A percentile compares a stretch with the other conserved stretches of the same genome.
phyloP scores from a whole-genome alignment of 2,797 vertebrate genomes.

The Acipenser ruthenus region DNA sequence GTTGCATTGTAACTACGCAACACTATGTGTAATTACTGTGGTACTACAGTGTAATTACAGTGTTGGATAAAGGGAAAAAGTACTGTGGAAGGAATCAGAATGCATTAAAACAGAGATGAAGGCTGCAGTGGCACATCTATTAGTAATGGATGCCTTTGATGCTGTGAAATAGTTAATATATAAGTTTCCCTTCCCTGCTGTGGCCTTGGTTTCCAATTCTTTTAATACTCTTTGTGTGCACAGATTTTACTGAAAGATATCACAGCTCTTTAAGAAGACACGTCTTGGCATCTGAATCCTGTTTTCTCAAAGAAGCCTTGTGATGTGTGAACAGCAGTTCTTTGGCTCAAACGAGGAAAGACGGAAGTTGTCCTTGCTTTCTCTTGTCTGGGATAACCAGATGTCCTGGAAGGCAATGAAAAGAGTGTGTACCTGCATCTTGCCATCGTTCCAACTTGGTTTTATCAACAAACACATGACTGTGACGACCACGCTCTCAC shows the following conservation, averaged over 20 bases:
- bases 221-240: neutral
- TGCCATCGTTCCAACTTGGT: neutral
- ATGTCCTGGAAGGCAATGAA: no score
- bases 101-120: no score
- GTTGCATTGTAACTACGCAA: no score
- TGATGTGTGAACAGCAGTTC: neutral
- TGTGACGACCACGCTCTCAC: no score
- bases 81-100: no score
- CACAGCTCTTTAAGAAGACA: neutral
- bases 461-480: no score
- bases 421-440: neutral
- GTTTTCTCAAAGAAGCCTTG: slow-evolving; percentile 1
- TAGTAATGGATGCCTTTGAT: neutral
- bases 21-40: no score
- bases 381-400: no score
- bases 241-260: neutral
- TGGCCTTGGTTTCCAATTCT: neutral
- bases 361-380: neutral
- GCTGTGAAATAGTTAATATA: neutral
- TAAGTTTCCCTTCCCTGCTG: neutral
- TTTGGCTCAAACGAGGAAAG: neutral
- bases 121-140: no score
- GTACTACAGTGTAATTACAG: no score
- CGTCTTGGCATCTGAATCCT: neutral
- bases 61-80: no score